Percentiles rank a stretch among this genome's conserved stretches.
Evolutionary conservation across 2,888 invertebrate genomes (phyloP).

Genomic region (Pterobdella sp.): DNA sequence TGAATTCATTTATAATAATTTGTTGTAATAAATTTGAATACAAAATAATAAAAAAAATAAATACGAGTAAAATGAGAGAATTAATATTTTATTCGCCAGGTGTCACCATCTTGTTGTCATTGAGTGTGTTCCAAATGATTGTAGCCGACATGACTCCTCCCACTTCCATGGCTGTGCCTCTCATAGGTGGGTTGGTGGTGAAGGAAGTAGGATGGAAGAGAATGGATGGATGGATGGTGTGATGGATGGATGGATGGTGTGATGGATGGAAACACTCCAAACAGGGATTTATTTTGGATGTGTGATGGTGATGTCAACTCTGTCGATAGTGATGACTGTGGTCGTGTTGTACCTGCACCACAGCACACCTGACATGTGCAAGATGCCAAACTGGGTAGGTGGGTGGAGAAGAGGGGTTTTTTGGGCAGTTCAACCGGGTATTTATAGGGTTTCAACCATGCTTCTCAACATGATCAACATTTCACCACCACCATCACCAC

Average conservation of each 20-base stretch:
- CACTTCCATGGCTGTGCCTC: constrained; percentile 38
- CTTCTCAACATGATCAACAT: background rate
- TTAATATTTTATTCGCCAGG: constrained; percentile 27
- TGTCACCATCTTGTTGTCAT: constrained; percentile 37
- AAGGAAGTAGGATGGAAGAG: background rate
- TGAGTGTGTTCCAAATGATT: constrained; percentile 38
- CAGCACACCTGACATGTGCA: constrained; percentile 86
- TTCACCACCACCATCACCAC: background rate
- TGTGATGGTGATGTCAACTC: constrained; percentile 97
- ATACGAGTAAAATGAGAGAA: background rate
- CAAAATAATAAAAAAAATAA: background rate
- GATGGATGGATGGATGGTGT: background rate
- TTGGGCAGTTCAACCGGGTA: background rate
- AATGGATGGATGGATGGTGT: constrained; percentile 2
- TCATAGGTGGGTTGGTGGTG: constrained; percentile 32
- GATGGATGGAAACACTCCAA: background rate
- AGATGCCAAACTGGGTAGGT: constrained; percentile 50
- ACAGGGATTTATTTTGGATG: constrained; percentile 93
- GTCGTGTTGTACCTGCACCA: constrained; percentile 93
- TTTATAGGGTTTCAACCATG: background rate
- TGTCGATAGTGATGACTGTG: constrained; percentile 90
- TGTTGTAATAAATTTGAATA: too few species aligned
- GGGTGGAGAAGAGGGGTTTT: too few species aligned
- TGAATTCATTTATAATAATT: background rate
- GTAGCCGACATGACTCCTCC: constrained; percentile 38